These are phyloP conservation scores for Scyliorhinus canicula DNA, from an alignment of 2,797 vertebrate species.

Conservation along the genomic window DNA sequence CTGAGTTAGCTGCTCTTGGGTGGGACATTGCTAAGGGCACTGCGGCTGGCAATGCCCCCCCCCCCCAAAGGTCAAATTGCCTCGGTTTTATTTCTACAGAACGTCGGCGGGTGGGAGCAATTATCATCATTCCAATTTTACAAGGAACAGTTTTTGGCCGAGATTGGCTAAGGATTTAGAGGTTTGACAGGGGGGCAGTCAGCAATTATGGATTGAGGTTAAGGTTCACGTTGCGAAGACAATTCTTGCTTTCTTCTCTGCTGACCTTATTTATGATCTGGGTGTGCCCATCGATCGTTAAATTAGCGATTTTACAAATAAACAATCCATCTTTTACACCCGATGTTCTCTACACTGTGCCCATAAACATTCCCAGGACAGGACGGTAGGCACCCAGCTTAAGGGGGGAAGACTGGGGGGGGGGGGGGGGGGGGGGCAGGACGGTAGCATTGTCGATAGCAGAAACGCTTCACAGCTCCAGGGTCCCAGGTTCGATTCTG, in stretches of 20 bases:
- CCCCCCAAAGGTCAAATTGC: not conserved
- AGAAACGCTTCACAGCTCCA: too few species aligned
- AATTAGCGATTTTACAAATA: not conserved
- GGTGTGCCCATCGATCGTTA: not conserved
- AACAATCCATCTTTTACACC: not conserved
- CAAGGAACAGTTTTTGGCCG: not conserved
- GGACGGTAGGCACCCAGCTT: too few species aligned
- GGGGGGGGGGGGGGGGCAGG: too few species aligned
- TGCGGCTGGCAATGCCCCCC: not conserved
- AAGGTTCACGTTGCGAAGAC: not conserved
- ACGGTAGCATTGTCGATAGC: too few species aligned
- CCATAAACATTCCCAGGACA: too few species aligned
- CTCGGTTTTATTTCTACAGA: not conserved
- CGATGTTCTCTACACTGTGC: not conserved
- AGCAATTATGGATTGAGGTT: not conserved
- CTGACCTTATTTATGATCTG: not conserved
- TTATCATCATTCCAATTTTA: not conserved
- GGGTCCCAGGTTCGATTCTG: too few species aligned
- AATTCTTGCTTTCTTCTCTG: not conserved
- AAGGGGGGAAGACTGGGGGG: too few species aligned
- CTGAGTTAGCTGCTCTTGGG: not conserved
- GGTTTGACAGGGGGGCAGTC: not conserved
- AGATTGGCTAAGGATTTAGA: not conserved
- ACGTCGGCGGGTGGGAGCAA: not conserved
- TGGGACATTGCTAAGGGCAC: not conserved